These are phyloP conservation scores for Melanocharis versteri DNA, from an alignment of 2,113 vertebrate species.

Conservation along the genomic window DNA sequence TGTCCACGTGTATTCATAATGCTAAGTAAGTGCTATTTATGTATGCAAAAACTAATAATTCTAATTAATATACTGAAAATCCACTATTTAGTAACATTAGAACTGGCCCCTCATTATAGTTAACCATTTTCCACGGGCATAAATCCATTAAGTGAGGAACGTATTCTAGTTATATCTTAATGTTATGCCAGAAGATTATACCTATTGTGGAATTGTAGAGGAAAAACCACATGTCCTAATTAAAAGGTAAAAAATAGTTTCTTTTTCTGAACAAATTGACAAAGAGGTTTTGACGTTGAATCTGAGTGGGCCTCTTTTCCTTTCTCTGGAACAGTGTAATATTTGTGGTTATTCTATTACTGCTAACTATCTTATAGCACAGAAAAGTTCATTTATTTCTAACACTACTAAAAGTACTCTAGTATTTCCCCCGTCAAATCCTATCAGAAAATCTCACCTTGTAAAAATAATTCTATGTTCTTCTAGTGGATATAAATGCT, in stretches of 20 bases:
- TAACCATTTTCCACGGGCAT: not conserved
- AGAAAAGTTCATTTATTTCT: not conserved
- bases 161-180: not conserved
- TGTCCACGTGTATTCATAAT: not conserved
- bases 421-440: not conserved
- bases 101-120: not conserved
- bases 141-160: not conserved
- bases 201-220: not conserved
- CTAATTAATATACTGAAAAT: not conserved
- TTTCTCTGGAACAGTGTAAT: not conserved
- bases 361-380: not conserved
- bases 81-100: not conserved
- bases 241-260: not conserved
- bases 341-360: not conserved
- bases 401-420: not conserved
- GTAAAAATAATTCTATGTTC: not conserved
- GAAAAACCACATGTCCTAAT: not conserved
- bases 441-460: not conserved
- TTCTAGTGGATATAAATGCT: not conserved
- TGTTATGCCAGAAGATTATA: constrained; percentile 1
- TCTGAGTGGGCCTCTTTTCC: not conserved
- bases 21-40: not conserved
- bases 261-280: not conserved
- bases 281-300: not conserved
- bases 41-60: not conserved